Evolutionary conservation across 2,113 vertebrate species (phyloP).

Genomic region (Onychostruthus taczanowskii): DNA sequence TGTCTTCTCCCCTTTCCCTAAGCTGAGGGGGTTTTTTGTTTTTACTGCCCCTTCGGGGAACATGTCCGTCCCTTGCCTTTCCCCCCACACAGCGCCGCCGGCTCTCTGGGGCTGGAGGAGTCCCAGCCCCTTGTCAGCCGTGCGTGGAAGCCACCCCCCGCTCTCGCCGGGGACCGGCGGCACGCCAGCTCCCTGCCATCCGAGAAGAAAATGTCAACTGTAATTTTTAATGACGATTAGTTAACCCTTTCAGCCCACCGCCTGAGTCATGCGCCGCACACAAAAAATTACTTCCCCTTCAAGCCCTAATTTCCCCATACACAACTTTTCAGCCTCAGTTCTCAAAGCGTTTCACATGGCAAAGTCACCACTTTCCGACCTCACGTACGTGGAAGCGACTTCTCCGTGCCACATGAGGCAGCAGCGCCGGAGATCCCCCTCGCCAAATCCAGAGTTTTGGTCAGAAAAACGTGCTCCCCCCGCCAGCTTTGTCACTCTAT

Average conservation of each 20-base stretch:
- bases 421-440: not conserved
- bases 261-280: not conserved
- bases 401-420: not conserved
- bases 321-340: not conserved
- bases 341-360: not conserved
- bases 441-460: accelerated
- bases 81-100: no score
- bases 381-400: not conserved
- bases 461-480: not conserved
- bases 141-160: not conserved
- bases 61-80: not conserved
- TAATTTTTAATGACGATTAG: not conserved
- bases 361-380: accelerated
- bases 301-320: not conserved
- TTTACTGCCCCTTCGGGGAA: not conserved
- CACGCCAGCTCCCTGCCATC: not conserved
- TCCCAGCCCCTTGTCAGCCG: not conserved
- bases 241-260: not conserved
- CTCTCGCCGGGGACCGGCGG: accelerated
- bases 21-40: not conserved
- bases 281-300: not conserved
- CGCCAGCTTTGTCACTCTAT: not conserved
- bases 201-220: not conserved
- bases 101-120: not conserved
- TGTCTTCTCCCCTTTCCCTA: not conserved